phyloP scores from a whole-genome alignment of 2,888 invertebrate species.

The Blastobasis lacticolella region DNA sequence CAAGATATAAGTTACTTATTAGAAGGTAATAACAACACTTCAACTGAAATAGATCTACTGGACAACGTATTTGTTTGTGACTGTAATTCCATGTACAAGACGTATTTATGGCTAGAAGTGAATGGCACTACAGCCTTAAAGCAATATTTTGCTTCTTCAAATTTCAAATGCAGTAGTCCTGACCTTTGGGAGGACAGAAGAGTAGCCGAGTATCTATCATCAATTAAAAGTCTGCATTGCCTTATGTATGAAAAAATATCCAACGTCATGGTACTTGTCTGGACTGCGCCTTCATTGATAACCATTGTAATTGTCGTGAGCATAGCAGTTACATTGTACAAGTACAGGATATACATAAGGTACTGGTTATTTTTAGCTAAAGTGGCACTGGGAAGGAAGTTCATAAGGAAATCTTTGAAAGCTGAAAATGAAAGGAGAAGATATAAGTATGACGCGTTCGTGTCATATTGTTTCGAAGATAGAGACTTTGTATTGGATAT shows the following conservation, averaged over 20 bases:
- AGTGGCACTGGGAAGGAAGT: constrained; percentile 60
- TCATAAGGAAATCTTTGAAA: constrained; percentile 34
- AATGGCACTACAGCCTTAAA: constrained; percentile 46
- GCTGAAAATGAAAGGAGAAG: constrained; percentile 26
- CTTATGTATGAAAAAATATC: constrained; percentile 54
- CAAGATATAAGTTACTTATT: constrained; percentile 66
- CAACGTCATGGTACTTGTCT: constrained; percentile 47
- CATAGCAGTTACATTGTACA: constrained; percentile 37
- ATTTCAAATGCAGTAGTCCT: constrained; percentile 57
- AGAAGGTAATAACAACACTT: constrained; percentile 33
- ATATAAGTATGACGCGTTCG: constrained; percentile 75
- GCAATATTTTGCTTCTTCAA: constrained; percentile 42
- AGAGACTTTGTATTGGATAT: constrained; percentile 76
- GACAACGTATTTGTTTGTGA: constrained; percentile 73
- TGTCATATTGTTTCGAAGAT: constrained; percentile 76
- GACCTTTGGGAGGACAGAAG: constrained; percentile 58
- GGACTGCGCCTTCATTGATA: constrained; percentile 55
- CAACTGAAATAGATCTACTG: constrained; percentile 54
- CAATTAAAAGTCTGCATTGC: constrained; percentile 51
- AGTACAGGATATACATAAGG: constrained; percentile 64
- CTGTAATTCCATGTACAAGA: constrained; percentile 59
- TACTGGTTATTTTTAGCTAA: constrained; percentile 74
- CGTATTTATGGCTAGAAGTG: constrained; percentile 53
- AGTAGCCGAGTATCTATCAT: constrained; percentile 53
- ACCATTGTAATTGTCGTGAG: constrained; percentile 41